Conservation (phyloP, 2,888 invertebrate species). For the Drosophila recens region DNA sequence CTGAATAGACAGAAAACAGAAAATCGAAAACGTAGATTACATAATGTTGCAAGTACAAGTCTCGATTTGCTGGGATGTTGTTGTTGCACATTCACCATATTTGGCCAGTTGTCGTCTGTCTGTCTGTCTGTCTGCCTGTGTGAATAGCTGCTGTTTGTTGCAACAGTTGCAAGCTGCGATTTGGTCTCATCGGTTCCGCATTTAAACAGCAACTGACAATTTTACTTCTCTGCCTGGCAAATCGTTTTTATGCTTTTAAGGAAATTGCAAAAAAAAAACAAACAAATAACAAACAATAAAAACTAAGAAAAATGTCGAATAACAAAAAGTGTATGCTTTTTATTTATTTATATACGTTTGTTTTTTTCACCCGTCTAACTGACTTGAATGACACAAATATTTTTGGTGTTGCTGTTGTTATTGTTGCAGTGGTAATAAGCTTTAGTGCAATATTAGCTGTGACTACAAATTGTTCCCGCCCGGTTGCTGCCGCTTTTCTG, state of each 20-base stretch:
- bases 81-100: conserved; percentile 56
- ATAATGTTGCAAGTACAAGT: conserved; percentile 55
- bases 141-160: conserved; percentile 33
- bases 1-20: conserved; percentile 1
- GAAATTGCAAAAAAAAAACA: conserved; percentile 58
- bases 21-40: conserved; percentile 48
- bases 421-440: conserved; percentile 68
- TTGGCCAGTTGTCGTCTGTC: conserved; percentile 43
- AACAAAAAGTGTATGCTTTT: conserved; percentile 22
- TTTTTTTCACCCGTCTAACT: conserved; percentile 21
- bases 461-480: conserved; percentile 62
- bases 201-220: conserved; percentile 61
- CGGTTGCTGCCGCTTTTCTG: conserved; percentile 29
- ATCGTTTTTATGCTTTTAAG: conserved; percentile 79
- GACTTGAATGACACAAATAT: conserved; percentile 47
- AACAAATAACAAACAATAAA: conserved; percentile 27
- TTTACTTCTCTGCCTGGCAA: conserved; percentile 59
- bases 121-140: conserved; percentile 3
- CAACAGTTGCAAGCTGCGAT: conserved; percentile 60
- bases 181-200: conserved; percentile 70
- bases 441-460: conserved; percentile 77
- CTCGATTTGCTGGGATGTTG: conserved; percentile 25
- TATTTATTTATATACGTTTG: conserved; percentile 27
- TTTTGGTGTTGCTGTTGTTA: conserved; percentile 14
- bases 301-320: conserved; percentile 9